Base-by-base conservation (phyloP, 2,797 vertebrate genomes). In the Discoglossus pictus region DNA sequence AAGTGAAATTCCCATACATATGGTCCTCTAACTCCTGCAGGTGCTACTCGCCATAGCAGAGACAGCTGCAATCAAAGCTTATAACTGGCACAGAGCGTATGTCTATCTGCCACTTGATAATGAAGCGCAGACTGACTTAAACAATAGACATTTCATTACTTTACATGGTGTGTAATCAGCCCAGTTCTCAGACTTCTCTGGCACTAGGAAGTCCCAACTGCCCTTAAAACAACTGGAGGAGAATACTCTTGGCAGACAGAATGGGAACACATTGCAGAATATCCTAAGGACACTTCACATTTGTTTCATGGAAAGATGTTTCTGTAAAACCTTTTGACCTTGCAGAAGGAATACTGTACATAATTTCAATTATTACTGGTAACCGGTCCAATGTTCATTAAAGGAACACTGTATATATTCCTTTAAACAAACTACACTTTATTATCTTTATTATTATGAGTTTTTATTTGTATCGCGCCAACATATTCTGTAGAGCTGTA, bases 131-230 rank as follows among this genome's bases (percentile, higher is more conserved):
- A 71, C 61, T 55, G 36, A 58, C 59, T 36, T 50, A 72, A 73
- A 74, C 24, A 68, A 59, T 50, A 31, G 42, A 16, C 35, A 21
- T 62, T 74, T 58, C 69, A 73, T 69, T 76, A 64, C 66, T 58
- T 74, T 52, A 61, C 42, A 50, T 52, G 40, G 58, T 50, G 58
- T 63, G 39, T 74, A 56, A 56, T 69, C 51, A 46, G 34, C 31
- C 20, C 23, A 3, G 65, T 62, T 76, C 44, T 73, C 51, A 73
- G 23, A 51, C 10, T 18, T 4, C 10, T 5, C 54, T 65, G 43
- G 21, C 40, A 23, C 44, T 67, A 48, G 5, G 39, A 68, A 9
- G 17, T 36, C 1, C 7, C 65, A 38, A 35, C 12, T 54, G 9
- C 10, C 13, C 20, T 65, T 55, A 58, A 74, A 53, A 35, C 20